Base-by-base conservation (phyloP, 2,113 vertebrate genomes). In the Phalacrocorax carbo region DNA sequence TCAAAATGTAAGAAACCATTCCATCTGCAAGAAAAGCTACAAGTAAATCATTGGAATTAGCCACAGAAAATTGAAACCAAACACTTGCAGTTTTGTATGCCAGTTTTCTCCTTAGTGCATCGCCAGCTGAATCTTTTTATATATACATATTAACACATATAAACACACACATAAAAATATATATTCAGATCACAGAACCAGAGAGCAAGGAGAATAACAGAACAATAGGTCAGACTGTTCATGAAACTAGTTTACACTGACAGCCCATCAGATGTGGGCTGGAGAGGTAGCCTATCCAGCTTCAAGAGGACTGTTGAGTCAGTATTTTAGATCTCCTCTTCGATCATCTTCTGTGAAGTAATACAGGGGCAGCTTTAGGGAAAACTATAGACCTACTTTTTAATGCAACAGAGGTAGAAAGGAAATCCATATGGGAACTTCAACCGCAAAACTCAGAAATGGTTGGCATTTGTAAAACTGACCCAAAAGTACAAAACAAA, bases 401-500 rank as follows among this genome's bases (percentile, higher is more conserved):
- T 48, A 57, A 82, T 30, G 20, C 26, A 68, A 54, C 15, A 85
- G 32, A 80, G 8, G 7, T 76, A 57, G 40, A 79, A 80, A 76
- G 62, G 62, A 86, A 94, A 93, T 65, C 51, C 15, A 27, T 38
- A 44, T 3, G n/a, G 27, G 48, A 92, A 75, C 18, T 90, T 86
- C 38, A 89, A 51, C 72, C 84, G 29, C 62, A 86, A 94, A 95
- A 82, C 57, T 88, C 82, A 78, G 96, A 97, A 97, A 46, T 57
- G n/a, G 32, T 60, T 97, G 96, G 79, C 88, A 95, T 95, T 97
- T 97, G 79, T 95, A 98, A 94, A 85, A 91, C 51, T 95, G 88
- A 96, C 87, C 77, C 84, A 82, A 95, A 94, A 96, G 60, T 96
- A 57, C n/a, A 86, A 87, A 91, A 92, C 40, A 94, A 91, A 94